Conservation (phyloP, 2,113 vertebrate species). For the Todiramphus chloris region DNA sequence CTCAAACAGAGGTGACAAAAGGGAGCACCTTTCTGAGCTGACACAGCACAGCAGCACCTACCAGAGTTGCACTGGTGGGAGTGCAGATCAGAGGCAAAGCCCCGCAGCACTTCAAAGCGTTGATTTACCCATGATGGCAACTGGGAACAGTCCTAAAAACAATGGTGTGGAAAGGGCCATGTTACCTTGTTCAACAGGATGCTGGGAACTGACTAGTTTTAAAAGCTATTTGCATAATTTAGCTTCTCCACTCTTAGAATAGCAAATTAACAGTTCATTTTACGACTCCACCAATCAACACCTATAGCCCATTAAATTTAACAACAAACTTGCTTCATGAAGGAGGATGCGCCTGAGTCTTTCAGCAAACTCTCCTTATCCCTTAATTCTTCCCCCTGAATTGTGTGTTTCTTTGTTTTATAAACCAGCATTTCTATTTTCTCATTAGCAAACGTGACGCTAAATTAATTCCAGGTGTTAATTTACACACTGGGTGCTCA, state of each 20-base stretch:
- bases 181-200: background rate
- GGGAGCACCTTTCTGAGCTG: background rate
- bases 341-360: slow-evolving; percentile 32
- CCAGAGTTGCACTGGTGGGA: background rate
- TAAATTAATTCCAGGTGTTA: slow-evolving; percentile 53
- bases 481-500: slow-evolving; percentile 9
- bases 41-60: background rate
- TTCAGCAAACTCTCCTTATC: slow-evolving; percentile 9
- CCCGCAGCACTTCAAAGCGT: background rate
- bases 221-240: slow-evolving; percentile 74
- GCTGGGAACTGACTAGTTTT: slow-evolving; percentile 30
- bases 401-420: slow-evolving; percentile 52
- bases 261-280: slow-evolving; percentile 81
- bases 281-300: slow-evolving; percentile 75
- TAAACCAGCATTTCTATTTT: slow-evolving; percentile 40
- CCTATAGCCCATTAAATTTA: slow-evolving; percentile 76
- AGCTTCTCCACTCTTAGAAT: slow-evolving; percentile 64
- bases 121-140: background rate
- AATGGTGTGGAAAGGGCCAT: background rate
- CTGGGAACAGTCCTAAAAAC: background rate
- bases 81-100: background rate
- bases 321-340: slow-evolving; percentile 67
- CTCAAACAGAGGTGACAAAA: background rate
- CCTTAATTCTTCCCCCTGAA: slow-evolving; percentile 40
- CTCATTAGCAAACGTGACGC: slow-evolving; percentile 55